phyloP scores from a whole-genome alignment of 2,797 vertebrate species.

The Paramormyrops hopkinsi region DNA sequence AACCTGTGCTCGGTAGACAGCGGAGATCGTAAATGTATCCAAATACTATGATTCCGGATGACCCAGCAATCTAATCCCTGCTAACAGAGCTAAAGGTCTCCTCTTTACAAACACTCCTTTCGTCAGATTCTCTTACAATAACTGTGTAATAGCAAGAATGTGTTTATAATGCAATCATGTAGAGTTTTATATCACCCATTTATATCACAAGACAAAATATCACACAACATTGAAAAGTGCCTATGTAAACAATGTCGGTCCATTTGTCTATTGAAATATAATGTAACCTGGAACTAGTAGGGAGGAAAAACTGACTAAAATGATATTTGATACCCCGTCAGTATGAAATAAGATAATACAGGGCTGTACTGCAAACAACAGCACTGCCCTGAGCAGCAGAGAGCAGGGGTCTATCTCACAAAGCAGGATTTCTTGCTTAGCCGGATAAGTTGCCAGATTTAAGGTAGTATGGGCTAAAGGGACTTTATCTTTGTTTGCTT shows the following conservation, averaged over 20 bases:
- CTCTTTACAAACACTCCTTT: background rate
- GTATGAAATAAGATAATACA: background rate
- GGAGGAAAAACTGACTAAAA: background rate
- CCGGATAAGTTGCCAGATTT: background rate
- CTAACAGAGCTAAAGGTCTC: background rate
- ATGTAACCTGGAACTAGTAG: background rate
- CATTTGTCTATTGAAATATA: background rate
- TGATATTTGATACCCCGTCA: background rate
- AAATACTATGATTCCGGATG: background rate
- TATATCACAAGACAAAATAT: background rate
- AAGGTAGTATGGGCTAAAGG: background rate
- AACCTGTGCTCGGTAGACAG: constrained; percentile 44
- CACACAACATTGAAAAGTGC: background rate
- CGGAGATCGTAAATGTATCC: background rate
- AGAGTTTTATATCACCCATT: background rate
- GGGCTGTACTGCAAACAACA: background rate
- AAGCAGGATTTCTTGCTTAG: background rate
- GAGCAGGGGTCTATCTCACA: background rate
- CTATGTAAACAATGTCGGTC: background rate
- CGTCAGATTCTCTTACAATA: background rate
- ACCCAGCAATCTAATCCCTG: background rate
- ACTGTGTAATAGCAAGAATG: background rate
- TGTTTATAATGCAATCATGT: background rate
- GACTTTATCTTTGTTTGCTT: background rate
- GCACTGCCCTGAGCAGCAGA: background rate